phyloP scores from a whole-genome alignment of 2,113 vertebrate genomes.

The Nycticryphes semicollaris region DNA sequence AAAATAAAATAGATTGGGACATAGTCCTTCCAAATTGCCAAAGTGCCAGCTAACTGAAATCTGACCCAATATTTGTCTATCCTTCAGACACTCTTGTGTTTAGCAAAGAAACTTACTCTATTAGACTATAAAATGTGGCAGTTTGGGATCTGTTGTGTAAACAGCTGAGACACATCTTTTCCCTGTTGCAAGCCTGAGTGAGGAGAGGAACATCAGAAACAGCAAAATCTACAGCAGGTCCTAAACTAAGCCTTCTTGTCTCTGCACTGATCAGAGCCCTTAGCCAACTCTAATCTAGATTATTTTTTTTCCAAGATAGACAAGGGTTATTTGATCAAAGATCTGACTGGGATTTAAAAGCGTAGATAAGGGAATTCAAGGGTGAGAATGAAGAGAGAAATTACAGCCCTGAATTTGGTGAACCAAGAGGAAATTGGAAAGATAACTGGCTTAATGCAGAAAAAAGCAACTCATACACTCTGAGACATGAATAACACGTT shows the following conservation, averaged over 20 bases:
- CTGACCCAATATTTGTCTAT: not conserved
- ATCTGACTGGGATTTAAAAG: not conserved
- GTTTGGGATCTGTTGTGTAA: not conserved
- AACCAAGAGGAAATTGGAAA: not conserved
- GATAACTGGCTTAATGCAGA: not conserved
- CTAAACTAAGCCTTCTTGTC: not conserved
- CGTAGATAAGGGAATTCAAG: not conserved
- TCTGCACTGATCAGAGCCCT: not conserved
- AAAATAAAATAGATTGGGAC: not conserved
- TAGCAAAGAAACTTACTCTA: not conserved
- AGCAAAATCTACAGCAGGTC: not conserved
- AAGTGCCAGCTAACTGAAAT: not conserved
- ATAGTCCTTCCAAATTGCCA: not conserved
- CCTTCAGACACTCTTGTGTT: not conserved
- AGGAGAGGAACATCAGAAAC: not conserved
- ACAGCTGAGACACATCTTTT: not conserved
- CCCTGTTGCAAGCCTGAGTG: not conserved
- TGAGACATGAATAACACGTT: accelerated
- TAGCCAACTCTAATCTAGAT: not conserved
- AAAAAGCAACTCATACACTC: not conserved
- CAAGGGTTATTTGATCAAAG: not conserved
- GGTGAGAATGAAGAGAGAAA: not conserved
- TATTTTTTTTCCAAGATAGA: not conserved
- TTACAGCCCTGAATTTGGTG: not conserved
- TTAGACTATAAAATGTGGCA: not conserved